These are phyloP conservation scores for Charanyca ferruginea DNA, from an alignment of 2,888 invertebrate genomes.

Conservation along the genomic window DNA sequence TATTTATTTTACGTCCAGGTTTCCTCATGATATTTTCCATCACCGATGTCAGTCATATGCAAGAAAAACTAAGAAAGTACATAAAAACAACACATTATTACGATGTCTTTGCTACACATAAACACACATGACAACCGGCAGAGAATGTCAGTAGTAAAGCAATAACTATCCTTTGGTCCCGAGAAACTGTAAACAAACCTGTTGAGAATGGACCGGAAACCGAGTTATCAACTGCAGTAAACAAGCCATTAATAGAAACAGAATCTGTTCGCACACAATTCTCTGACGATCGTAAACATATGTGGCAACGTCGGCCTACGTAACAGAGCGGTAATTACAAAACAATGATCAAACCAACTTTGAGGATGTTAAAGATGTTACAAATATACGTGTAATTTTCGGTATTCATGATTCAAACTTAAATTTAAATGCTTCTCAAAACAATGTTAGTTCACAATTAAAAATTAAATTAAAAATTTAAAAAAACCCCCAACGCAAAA, in stretches of 20 bases:
- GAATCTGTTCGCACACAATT: constrained; percentile 40
- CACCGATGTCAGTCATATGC: neutral
- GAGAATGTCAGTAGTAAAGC: neutral
- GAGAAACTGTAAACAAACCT: constrained; percentile 9
- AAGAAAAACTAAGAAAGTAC: neutral
- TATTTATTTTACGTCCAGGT: neutral
- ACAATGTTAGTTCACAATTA: too few species aligned
- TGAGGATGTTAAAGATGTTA: neutral
- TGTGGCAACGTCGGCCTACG: constrained; percentile 15
- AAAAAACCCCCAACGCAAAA: too few species aligned
- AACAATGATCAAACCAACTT: neutral
- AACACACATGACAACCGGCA: neutral
- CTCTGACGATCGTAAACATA: constrained; percentile 36
- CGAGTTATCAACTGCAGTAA: constrained; percentile 37
- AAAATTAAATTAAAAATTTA: too few species aligned
- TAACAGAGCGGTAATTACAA: neutral
- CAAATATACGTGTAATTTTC: neutral
- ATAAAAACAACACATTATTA: too few species aligned
- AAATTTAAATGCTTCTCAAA: too few species aligned
- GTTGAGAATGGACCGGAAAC: constrained; percentile 23
- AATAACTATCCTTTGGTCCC: neutral
- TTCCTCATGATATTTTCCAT: neutral
- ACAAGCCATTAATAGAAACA: constrained; percentile 46
- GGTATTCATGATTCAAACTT: too few species aligned
- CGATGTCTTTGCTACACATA: too few species aligned